Base-by-base conservation (phyloP, 2,797 vertebrate species). In the Oceanodroma leucorhoa region DNA sequence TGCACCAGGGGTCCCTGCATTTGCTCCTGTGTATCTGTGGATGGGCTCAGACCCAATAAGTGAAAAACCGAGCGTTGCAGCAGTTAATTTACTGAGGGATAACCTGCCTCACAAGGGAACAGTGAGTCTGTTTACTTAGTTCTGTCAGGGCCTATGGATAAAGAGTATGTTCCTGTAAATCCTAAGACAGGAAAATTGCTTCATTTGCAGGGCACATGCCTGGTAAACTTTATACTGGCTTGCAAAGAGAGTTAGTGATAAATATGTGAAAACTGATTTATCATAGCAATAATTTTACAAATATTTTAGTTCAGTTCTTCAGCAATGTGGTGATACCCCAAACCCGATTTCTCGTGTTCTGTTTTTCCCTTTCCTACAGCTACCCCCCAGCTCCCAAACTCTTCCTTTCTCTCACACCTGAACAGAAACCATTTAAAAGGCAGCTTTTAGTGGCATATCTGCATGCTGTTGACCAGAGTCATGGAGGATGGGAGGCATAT, bases 1-100 rank as follows among this genome's bases (percentile, higher is more conserved):
- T 73, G 55, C 19, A n/a, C 29, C 0, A 1, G 6, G 45, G 10
- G 16, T 50, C 29, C 32, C n/a, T 58, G 40, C 9, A 0, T 51
- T 76, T 83, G 18, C 7, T 45, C 27, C n/a, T 51, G 14, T 22
- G 24, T 41, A 0, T 40, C 38, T 60, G 27, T 55, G 45, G 10
- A 11, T 51, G 36, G 54, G 18, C 66, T 81, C 15, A 32, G 45
- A n/a, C 6, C 10, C 3, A 3, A 5, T 1, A 2, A 40, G 41
- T 9, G 43, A 62, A 78, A 81, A 78, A 18, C 0, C 0, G 7
- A 19, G 50, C 8, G 45, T 8, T 60, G 43, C 69, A 48, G 36
- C 5, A 2, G 14, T 11, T 51, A 27, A 29, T 71, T 53, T 9
- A 5, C 36, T 34, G 26, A 32, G 53, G n/a, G 53, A 27, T 11